Evolutionary conservation across 2,797 vertebrate genomes (phyloP), one percentile per base, ranked within the genome.

Genomic region (Lepilemur septentrionalis): DNA sequence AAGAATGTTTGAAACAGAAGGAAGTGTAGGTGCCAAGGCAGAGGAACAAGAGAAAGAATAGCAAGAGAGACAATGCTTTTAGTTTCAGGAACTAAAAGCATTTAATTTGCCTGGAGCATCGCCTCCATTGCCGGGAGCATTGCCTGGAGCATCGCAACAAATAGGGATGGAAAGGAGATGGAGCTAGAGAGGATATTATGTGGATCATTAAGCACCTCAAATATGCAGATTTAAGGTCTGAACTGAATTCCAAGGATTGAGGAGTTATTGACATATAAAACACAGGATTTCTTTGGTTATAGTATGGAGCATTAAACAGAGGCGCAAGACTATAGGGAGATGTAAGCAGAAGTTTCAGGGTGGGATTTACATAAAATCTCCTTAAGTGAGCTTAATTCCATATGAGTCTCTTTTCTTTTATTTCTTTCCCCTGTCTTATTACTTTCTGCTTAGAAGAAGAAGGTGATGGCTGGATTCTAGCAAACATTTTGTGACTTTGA

Each of bases 401-500:
- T 55, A 38, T 25, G n/a, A 46, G 8, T 12, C 32, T 65, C 30
- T 76, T 50, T 91, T 89, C 23, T 76, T 50, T 91, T 89, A 41
- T 76, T 23, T 0, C 22, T 23, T 43, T 75, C 65, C 7, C 23
- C 1, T 12, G 13, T 50, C 63, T 38, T 83, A 57, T 75, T 93
- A 11, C 14, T 89, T 86, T 94, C 59, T 75, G 11, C 11, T 91
- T 96, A 30, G 38, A 92, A 69, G 89, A 87, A 91, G 25, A 82
- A 85, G 50, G 28, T 50, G 50, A 81, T 85, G 46, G 15, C 52
- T 91, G 7, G 50, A 88, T 81, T 91, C 70, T 72, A 92, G 70
- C 20, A 76, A 94, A 57, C 20, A 88, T 72, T 6, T 72, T 85
- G 46, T 65, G 65, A 95, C 22, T 11, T 52, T 80, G 46, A 94